A percentile compares a stretch with the other conserved stretches of the same genome.
phyloP scores from a whole-genome alignment of 1,140 invertebrate genomes.

The Drosophila albomicans region DNA sequence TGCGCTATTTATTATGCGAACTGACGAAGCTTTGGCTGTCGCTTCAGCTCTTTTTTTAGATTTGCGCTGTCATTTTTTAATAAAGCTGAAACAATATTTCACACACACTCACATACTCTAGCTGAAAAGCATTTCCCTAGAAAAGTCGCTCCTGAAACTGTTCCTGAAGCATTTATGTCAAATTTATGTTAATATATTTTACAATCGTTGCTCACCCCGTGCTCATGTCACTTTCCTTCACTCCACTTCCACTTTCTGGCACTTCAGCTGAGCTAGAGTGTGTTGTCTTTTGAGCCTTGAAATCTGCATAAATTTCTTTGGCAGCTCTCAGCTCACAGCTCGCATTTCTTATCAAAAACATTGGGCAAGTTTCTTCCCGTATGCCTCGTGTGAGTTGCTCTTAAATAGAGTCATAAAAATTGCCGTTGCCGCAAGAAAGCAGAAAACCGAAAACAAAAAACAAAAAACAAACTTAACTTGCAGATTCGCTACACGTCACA shows the following conservation, averaged over 20 bases:
- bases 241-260: background rate
- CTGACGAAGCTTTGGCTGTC: slow-evolving; percentile 33
- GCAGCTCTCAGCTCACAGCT: slow-evolving; percentile 17
- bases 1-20: slow-evolving; percentile 63
- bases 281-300: slow-evolving; percentile 65
- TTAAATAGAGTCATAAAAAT: slow-evolving; percentile 82
- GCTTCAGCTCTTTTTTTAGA: slow-evolving; percentile 52
- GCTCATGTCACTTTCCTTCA: slow-evolving; percentile 43
- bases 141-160: slow-evolving; percentile 61
- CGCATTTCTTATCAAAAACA: slow-evolving; percentile 63
- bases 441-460: slow-evolving; percentile 21
- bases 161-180: slow-evolving; percentile 83
- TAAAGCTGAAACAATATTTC: slow-evolving; percentile 78
- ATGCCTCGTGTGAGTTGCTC: slow-evolving; percentile 35
- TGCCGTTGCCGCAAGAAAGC: slow-evolving; percentile 50
- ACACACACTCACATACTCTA: slow-evolving; percentile 14
- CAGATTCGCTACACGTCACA: slow-evolving; percentile 77
- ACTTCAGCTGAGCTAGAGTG: slow-evolving; percentile 30
- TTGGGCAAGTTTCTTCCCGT: slow-evolving; percentile 60
- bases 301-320: slow-evolving; percentile 75
- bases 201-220: slow-evolving; percentile 65
- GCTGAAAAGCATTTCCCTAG: slow-evolving; percentile 31
- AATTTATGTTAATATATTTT: slow-evolving; percentile 84
- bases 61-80: slow-evolving; percentile 69
- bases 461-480: slow-evolving; percentile 56